These are phyloP conservation scores for Phlogophora meticulosa DNA, from an alignment of 2,888 invertebrate species.

Conservation along the genomic window DNA sequence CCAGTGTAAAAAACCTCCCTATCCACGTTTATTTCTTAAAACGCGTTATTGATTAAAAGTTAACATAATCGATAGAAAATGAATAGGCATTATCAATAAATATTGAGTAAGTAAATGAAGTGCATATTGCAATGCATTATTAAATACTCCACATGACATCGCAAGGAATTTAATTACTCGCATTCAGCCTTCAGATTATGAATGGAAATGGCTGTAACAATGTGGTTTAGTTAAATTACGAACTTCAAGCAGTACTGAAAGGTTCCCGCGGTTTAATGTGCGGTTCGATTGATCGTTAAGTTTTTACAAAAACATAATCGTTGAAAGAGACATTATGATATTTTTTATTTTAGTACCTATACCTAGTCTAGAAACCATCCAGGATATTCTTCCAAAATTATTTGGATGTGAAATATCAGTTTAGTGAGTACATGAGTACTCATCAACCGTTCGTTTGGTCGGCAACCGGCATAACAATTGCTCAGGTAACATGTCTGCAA, in stretches of 20 bases:
- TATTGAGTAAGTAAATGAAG: conserved; percentile 15
- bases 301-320: background rate
- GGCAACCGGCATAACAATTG: no score
- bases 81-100: conserved; percentile 9
- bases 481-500: no score
- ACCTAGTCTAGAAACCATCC: no score
- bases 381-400: no score
- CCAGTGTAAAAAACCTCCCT: no score
- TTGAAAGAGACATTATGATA: background rate
- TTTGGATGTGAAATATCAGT: no score
- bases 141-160: conserved; percentile 38
- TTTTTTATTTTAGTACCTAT: no score
- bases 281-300: background rate
- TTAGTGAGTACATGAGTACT: no score
- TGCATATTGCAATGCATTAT: conserved; percentile 42
- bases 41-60: no score
- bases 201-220: conserved; percentile 49
- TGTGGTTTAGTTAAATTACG: conserved; percentile 31
- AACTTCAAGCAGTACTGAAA: conserved; percentile 14
- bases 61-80: no score
- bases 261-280: conserved; percentile 14
- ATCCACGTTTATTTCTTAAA: no score
- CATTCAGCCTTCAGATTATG: conserved; percentile 28
- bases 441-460: no score
- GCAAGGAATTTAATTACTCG: conserved; percentile 55